Conservation (phyloP, 2,113 vertebrate genomes). For the Pelvicachromis taeniatus region DNA sequence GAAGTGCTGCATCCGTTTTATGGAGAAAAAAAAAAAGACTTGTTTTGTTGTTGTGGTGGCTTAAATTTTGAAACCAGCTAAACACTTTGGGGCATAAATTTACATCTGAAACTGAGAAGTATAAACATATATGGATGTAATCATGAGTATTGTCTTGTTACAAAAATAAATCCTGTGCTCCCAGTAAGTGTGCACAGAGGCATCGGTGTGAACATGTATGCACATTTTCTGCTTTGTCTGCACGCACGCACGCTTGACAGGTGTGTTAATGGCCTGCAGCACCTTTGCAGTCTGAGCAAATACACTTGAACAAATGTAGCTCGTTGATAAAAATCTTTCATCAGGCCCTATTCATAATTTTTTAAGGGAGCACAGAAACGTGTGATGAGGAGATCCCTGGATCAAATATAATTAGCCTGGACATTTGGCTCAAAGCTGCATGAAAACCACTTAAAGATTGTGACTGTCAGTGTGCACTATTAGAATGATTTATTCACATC, state of each 20-base stretch:
- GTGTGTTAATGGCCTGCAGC: constrained; percentile 3
- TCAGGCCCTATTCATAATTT: neutral
- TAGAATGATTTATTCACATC: constrained; percentile 50
- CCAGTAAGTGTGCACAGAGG: neutral
- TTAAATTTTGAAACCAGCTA: neutral
- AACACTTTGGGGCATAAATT: neutral
- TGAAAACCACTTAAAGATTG: constrained; percentile 38
- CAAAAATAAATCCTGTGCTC: neutral
- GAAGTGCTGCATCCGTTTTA: neutral
- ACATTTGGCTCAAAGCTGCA: constrained; percentile 30
- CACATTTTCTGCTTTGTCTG: neutral
- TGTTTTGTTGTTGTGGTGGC: neutral
- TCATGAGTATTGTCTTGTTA: neutral
- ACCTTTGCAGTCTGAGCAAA: constrained; percentile 32
- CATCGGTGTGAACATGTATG: neutral
- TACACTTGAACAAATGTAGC: constrained; percentile 46
- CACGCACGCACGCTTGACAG: neutral
- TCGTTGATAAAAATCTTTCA: constrained; percentile 32
- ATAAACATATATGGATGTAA: neutral
- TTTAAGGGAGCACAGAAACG: neutral
- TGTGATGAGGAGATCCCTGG: constrained; percentile 26
- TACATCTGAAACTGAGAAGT: constrained; percentile 6
- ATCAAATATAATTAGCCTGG: constrained; percentile 47
- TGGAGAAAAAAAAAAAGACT: neutral
- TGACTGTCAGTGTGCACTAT: constrained; percentile 11